Base-by-base conservation (phyloP, 2,888 invertebrate species). In the Papilio gigon region DNA sequence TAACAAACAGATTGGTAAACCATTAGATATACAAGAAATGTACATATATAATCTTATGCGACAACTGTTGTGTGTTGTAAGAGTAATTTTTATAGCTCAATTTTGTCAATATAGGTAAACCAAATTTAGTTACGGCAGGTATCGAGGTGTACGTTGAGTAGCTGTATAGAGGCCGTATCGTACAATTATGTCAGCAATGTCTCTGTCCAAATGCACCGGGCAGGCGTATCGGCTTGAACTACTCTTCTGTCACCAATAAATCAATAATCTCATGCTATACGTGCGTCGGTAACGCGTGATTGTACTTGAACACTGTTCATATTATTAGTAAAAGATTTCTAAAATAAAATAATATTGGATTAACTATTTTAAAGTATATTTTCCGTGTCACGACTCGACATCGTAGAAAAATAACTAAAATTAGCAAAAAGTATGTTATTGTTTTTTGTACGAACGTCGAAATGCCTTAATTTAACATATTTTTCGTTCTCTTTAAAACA, bases 191-290 rank as follows among this genome's bases (percentile, higher is more conserved):
- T 56, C 53, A 56, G 53, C 53, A 17, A 30, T 56, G 30, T 30
- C 50, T 50, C 53, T 56, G 53, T 56, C 53, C 30, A 56, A 56
- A 56, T 30, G 53, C 17, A 56, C 53, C 9, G 22, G n/a, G 53
- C 17, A 56, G 53, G 9, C 53, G 9, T 56, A 30, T 30, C 30
- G 9, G 9, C 2, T 56, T 56, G 53, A 30, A 56, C n/a, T 56
- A 56, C n/a, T 56, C 9, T 27, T 30, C 30, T n/a, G 53, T 56
- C 30, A 30, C 8, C 17, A 14, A 30, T 30, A 56, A 56, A 56
- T 56, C 30, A 56, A 56, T 56, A 56, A 30, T 17, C 17, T 30
- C n/a, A 30, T 14, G 30, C 9, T 30, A 47, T 20, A 14, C 8
- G 25, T 14, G 25, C 14, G 14, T 44, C 20, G 37, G n/a, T 42